Percentiles rank a stretch among this genome's conserved stretches.
phyloP scores from a whole-genome alignment of 2,888 invertebrate species.

The Diplazon laetatorius region DNA sequence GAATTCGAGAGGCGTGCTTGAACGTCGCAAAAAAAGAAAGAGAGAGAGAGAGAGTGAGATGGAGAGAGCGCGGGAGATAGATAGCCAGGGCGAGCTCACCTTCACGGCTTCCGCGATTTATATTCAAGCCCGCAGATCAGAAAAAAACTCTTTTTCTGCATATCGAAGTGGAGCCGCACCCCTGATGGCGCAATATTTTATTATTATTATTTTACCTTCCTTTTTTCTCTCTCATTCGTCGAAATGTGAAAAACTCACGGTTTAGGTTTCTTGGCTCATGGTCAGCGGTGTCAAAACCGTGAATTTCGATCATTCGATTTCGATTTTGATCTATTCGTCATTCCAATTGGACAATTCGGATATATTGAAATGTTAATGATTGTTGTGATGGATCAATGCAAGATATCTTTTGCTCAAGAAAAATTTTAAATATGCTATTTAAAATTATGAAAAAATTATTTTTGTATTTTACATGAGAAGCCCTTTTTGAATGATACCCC shows the following conservation, averaged over 20 bases:
- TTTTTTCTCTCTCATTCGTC: constrained; percentile 19
- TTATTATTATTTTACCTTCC: no score
- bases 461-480: no score
- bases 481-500: no score
- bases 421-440: no score
- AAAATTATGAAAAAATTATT: no score
- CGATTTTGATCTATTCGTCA: no score
- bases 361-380: no score
- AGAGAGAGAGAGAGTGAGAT: constrained; percentile 4
- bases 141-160: constrained; percentile 23
- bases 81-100: constrained; percentile 22
- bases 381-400: no score
- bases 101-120: constrained; percentile 35
- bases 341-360: no score
- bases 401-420: no score
- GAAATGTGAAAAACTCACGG: constrained; percentile 26
- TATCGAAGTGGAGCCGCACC: constrained; percentile 21
- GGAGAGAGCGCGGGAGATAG: constrained; percentile 24
- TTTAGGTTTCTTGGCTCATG: constrained; percentile 14
- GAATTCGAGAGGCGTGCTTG: constrained; percentile 20
- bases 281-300: constrained; percentile 56
- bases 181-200: constrained; percentile 32
- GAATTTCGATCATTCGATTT: constrained; percentile 35
- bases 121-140: constrained; percentile 41
- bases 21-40: constrained; percentile 19